phyloP scores from a whole-genome alignment of 2,888 invertebrate species.

The Deilephila porcellus region DNA sequence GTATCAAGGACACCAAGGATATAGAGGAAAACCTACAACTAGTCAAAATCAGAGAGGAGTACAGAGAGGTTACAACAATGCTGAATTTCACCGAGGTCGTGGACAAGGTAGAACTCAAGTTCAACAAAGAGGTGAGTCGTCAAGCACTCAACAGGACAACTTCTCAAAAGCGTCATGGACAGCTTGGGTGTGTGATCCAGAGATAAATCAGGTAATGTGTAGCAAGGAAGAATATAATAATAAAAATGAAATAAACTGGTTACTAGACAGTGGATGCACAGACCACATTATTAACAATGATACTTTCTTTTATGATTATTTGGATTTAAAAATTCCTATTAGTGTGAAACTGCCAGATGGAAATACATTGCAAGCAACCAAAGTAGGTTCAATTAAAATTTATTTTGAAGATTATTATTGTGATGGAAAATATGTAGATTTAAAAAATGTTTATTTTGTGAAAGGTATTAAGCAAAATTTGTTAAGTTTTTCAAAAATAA shows the following conservation, averaged over 20 bases:
- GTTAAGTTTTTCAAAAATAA: constrained; percentile 44
- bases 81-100: constrained; percentile 34
- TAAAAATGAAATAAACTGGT: neutral
- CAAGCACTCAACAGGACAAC: constrained; percentile 19
- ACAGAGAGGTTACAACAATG: no score
- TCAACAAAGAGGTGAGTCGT: constrained; percentile 36
- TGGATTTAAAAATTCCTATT: constrained; percentile 32
- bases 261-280: neutral
- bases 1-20: constrained; percentile 10
- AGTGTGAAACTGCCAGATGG: constrained; percentile 37
- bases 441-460: constrained; percentile 41
- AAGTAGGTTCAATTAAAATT: constrained; percentile 37
- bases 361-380: constrained; percentile 34
- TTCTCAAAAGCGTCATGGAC: constrained; percentile 40
- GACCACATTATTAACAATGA: constrained; percentile 38
- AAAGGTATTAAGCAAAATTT: constrained; percentile 42
- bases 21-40: no score
- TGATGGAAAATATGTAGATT: constrained; percentile 34
- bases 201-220: constrained; percentile 32
- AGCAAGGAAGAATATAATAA: neutral
- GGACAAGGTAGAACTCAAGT: constrained; percentile 38
- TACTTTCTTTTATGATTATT: constrained; percentile 36
- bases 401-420: constrained; percentile 38
- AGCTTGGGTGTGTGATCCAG: constrained; percentile 39
- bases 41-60: no score